Conservation (phyloP, 2,797 vertebrate genomes). For the Sebastes hopkinsi region DNA sequence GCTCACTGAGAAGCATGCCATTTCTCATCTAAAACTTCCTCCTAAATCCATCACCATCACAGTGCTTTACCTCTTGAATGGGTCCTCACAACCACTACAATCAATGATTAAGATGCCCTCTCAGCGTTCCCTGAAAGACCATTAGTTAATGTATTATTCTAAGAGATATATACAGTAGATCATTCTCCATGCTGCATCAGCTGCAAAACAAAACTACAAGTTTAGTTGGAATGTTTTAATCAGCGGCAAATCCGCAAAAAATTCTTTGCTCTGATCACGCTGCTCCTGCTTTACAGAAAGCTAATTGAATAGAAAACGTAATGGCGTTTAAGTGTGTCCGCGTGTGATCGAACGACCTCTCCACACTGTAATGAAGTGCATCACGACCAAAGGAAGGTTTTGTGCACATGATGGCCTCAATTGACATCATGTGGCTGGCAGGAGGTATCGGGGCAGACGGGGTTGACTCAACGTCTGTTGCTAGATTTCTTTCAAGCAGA, state of each 20-base stretch:
- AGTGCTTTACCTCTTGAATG: not conserved
- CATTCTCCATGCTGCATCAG: not conserved
- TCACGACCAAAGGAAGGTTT: constrained; percentile 30
- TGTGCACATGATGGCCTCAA: constrained; percentile 60
- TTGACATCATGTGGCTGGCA: constrained; percentile 56
- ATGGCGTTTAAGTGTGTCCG: constrained; percentile 5
- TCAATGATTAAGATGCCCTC: constrained; percentile 6
- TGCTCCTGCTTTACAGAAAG: not conserved
- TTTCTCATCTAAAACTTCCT: not conserved
- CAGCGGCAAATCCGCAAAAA: not conserved
- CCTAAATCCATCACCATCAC: not conserved
- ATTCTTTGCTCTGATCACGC: not conserved
- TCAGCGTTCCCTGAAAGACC: not conserved
- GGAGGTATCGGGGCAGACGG: not conserved
- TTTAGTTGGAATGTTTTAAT: not conserved
- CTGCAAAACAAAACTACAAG: not conserved
- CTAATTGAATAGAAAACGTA: constrained; percentile 21
- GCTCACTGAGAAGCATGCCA: not conserved
- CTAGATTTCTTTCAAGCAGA: not conserved
- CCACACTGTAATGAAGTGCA: constrained; percentile 59
- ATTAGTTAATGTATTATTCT: not conserved
- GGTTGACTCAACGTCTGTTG: not conserved
- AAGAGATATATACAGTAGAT: not conserved
- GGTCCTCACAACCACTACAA: constrained; percentile 1
- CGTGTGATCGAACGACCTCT: constrained; percentile 15